Percentiles rank a stretch among this genome's conserved stretches.
These are phyloP conservation scores for Noctua janthina DNA, from an alignment of 2,888 invertebrate genomes.

Conservation along the genomic window DNA sequence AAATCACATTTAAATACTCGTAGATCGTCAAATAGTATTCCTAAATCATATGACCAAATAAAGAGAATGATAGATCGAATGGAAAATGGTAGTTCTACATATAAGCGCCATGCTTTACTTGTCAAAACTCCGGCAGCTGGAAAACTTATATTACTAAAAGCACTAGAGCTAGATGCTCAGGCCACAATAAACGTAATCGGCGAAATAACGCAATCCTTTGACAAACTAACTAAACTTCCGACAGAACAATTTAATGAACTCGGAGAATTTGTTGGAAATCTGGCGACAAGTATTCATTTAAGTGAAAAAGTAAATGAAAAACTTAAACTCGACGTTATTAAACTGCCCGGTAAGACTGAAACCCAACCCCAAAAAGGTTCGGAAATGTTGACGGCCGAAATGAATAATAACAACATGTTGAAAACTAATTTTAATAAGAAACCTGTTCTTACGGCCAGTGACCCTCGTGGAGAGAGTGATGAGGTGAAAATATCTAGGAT, in stretches of 20 bases:
- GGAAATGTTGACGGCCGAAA: constrained; percentile 2
- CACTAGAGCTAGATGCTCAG: constrained; percentile 75
- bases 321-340: constrained; percentile 44
- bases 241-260: constrained; percentile 69
- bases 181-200: constrained; percentile 72
- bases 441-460: constrained; percentile 18
- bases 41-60: constrained; percentile 75
- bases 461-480: constrained; percentile 39
- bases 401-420: constrained; percentile 6
- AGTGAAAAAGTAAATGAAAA: constrained; percentile 45
- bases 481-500: constrained; percentile 76
- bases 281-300: constrained; percentile 72
- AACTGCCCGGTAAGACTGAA: neutral
- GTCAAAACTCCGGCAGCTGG: constrained; percentile 74
- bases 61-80: constrained; percentile 74
- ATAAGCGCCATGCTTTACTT: constrained; percentile 75
- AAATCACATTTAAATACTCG: constrained; percentile 69
- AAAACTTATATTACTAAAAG: constrained; percentile 77
- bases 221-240: constrained; percentile 63
- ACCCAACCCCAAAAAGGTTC: neutral
- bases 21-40: constrained; percentile 64
- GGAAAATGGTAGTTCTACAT: constrained; percentile 72
- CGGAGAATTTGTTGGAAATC: constrained; percentile 76
- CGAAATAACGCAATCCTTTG: constrained; percentile 70
- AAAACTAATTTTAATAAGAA: constrained; percentile 24